Conservation (phyloP, 1,140 invertebrate species). For the Drosophila kikkawai region DNA sequence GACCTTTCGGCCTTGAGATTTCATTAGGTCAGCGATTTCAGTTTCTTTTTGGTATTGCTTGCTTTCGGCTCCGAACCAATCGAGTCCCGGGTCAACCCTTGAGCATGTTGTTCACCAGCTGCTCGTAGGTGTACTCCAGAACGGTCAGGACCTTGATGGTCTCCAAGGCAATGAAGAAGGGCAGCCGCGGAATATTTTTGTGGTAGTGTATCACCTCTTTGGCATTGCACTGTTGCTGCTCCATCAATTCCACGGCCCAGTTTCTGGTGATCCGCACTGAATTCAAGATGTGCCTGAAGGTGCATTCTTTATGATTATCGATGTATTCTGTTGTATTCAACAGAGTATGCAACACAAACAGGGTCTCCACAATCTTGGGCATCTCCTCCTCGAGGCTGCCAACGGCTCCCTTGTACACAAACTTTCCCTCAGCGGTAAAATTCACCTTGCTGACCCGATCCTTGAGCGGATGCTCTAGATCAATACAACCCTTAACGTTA, state of each 20-base stretch:
- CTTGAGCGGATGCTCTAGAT: constrained; percentile 41
- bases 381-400: constrained; percentile 13
- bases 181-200: accelerated
- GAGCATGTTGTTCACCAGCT: not conserved
- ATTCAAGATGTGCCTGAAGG: constrained; percentile 1
- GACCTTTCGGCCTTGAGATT: constrained; percentile 24
- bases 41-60: constrained; percentile 30
- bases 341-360: constrained; percentile 11
- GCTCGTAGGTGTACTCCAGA: constrained; percentile 22
- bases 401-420: not conserved
- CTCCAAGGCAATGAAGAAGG: constrained; percentile 28
- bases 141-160: constrained; percentile 35
- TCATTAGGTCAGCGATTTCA: constrained; percentile 14
- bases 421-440: not conserved
- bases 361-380: constrained; percentile 17
- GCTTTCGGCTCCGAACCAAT: not conserved
- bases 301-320: not conserved
- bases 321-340: too few species aligned
- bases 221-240: not conserved
- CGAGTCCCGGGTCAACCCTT: not conserved
- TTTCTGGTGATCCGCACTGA: constrained; percentile 30
- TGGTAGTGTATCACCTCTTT: not conserved
- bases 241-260: not conserved
- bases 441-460: not conserved
- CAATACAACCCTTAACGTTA: too few species aligned